Evolutionary conservation across 2,797 vertebrate species (phyloP).

Genomic region (Acanthurus tractus): DNA sequence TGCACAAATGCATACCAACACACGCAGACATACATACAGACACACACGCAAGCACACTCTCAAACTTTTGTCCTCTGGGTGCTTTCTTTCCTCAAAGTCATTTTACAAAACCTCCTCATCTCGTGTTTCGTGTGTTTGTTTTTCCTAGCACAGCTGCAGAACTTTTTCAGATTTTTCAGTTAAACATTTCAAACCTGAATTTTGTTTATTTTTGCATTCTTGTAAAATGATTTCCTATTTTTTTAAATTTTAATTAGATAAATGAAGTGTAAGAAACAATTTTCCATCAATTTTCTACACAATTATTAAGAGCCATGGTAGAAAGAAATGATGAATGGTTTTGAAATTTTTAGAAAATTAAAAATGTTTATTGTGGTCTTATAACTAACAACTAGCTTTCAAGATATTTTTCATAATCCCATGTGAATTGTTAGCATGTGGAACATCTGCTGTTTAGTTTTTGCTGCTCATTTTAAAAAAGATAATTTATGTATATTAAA

Average conservation of each 20-base stretch:
- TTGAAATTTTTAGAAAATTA: not conserved
- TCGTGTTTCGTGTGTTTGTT: no score
- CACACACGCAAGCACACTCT: not conserved
- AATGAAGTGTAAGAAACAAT: not conserved
- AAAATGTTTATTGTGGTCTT: not conserved
- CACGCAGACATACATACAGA: not conserved
- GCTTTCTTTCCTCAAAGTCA: not conserved
- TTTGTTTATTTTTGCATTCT: not conserved
- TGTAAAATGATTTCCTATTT: not conserved
- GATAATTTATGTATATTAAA: not conserved
- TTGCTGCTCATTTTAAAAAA: not conserved
- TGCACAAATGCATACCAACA: not conserved
- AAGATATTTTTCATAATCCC: not conserved
- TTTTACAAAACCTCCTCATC: not conserved
- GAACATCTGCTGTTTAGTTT: not conserved
- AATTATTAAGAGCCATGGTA: not conserved
- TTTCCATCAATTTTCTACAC: not conserved
- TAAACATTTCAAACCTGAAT: not conserved
- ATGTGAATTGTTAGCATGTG: not conserved
- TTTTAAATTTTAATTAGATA: not conserved
- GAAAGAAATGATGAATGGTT: not conserved
- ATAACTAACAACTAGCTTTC: not conserved
- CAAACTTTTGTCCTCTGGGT: conserved; percentile 13
- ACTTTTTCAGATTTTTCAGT: not conserved
- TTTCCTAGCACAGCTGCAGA: not conserved